phyloP scores from a whole-genome alignment of 2,797 vertebrate species.

The Chelon auratus region DNA sequence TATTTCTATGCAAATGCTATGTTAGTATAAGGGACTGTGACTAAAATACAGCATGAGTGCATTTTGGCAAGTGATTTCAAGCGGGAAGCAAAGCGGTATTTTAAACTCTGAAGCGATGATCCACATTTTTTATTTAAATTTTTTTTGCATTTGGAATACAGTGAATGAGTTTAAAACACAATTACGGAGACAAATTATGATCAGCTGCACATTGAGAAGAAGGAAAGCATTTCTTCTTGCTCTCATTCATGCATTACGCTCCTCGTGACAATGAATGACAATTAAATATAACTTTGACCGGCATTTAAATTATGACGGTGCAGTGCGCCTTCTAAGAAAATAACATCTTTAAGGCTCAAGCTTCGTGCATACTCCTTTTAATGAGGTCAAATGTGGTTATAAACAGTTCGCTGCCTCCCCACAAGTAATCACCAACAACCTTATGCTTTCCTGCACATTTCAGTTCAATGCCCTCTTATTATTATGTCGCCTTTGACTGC shows the following conservation, averaged over 20 bases:
- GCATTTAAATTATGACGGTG: background rate
- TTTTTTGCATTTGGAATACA: constrained; percentile 1
- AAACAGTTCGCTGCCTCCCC: constrained; percentile 43
- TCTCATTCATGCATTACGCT: too few species aligned
- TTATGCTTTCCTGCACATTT: constrained; percentile 37
- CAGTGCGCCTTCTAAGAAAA: constrained; percentile 11
- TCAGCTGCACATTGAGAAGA: background rate
- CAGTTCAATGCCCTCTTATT: background rate
- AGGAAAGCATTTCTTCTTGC: background rate
- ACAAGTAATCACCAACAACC: constrained; percentile 39
- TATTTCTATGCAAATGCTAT: constrained; percentile 42
- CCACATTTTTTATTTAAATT: background rate
- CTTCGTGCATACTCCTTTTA: constrained; percentile 36
- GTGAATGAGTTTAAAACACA: constrained; percentile 26
- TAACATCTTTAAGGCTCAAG: constrained; percentile 17
- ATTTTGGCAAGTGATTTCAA: constrained; percentile 28
- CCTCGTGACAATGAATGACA: background rate
- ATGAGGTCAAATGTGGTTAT: constrained; percentile 57
- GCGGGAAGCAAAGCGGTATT: background rate
- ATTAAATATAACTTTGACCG: constrained; percentile 4
- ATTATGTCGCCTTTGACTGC: constrained; percentile 37
- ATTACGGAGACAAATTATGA: constrained; percentile 3
- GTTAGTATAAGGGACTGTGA: constrained; percentile 17
- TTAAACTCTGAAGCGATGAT: background rate
- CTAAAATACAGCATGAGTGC: constrained; percentile 10